Base-by-base conservation (phyloP, 1,140 invertebrate species). In the Halesus radiatus region DNA sequence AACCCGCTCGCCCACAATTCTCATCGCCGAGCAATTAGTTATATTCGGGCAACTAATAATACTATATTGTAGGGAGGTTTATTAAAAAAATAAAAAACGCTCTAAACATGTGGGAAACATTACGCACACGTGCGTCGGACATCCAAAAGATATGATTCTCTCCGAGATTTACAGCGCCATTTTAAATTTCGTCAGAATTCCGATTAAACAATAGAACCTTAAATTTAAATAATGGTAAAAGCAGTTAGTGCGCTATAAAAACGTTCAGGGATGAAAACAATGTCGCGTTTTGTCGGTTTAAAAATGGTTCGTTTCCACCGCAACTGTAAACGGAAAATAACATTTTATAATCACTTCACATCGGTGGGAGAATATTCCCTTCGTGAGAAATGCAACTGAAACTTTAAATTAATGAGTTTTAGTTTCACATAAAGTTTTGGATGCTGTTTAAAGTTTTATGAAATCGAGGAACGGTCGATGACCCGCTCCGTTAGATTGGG, bases 161-260 rank as follows among this genome's bases (percentile, higher is more conserved):
- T 7, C 56, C 7, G 56, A 22, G 56, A 60, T 60, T 60, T 60
- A 60, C 56, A 20, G 23, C 7, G 56, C 16, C 56, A 22, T 60
- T 60, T 60, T 60, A 23, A 60, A 60, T 18, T 60, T 23, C 56
- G 20, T 3, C 56, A 60, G 20, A 20, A 60, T 60, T 60, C 56
- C 20, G 18, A 60, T 60, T 20, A 20, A 60, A 60, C 56, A 60
- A 60, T 60, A 60, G 56, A 60, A 60, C 16, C 56, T 22, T 23
- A 60, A 23, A 60, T 45, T 45, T 45, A 45, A 45, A 45, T 45
- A 45, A 45, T 45, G 37, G 56, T 15, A 23, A 60, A 60, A 60
- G 56, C 56, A 22, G 18, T 23, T 23, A 60, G 18, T 45, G 18
- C 56, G 56, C 2, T 1, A 60, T 60, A 60, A 60, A 60, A 60